phyloP scores from a whole-genome alignment of 2,113 vertebrate species.

The Rhinolophus sinicus region DNA sequence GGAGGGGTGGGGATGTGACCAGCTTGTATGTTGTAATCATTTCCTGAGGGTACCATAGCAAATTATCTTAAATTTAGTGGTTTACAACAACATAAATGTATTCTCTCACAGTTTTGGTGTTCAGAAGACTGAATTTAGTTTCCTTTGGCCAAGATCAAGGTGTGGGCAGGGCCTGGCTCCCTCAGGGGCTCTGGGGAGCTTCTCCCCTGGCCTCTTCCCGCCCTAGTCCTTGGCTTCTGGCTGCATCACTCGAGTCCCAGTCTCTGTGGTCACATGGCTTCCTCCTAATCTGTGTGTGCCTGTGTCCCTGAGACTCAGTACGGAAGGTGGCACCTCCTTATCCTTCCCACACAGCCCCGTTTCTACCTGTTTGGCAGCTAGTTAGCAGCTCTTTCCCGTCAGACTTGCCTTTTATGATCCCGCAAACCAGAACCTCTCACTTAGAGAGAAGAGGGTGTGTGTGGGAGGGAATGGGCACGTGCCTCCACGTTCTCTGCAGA shows the following conservation, averaged over 20 bases:
- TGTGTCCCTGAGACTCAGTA: neutral
- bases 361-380: too few species aligned
- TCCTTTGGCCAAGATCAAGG: neutral
- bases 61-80: neutral
- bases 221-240: neutral
- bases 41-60: neutral
- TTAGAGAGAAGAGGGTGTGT: neutral
- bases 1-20: neutral
- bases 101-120: neutral
- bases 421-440: neutral
- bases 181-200: neutral
- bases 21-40: neutral
- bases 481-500: neutral
- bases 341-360: neutral
- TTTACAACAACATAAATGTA: neutral
- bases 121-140: neutral
- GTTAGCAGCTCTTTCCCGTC: neutral
- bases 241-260: neutral
- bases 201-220: neutral
- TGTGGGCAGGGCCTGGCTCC: neutral
- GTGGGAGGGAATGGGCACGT: neutral
- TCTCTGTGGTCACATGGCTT: neutral
- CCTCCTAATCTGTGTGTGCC: neutral
- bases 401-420: neutral
- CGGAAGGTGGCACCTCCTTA: fast-evolving